These are phyloP conservation scores for Ernsta delagoae DNA, from an alignment of 2,888 invertebrate genomes.

Conservation along the genomic window DNA sequence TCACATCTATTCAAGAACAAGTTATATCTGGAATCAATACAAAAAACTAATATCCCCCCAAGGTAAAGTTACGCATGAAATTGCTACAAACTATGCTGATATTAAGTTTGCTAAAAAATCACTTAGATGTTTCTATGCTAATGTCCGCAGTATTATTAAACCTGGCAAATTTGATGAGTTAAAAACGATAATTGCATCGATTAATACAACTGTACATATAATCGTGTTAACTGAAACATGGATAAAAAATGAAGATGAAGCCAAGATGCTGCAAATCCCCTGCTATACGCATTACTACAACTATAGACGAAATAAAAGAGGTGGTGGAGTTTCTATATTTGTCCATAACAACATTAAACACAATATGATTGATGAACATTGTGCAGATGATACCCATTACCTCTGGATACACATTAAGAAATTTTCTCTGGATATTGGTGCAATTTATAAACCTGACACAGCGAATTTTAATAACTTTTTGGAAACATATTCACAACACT, in stretches of 20 bases:
- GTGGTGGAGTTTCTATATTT: conserved; percentile 46
- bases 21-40: not conserved
- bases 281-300: conserved; percentile 44
- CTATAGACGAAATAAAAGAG: conserved; percentile 39
- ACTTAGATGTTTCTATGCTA: not conserved
- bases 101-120: not conserved
- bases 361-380: conserved; percentile 38
- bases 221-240: conserved; percentile 37
- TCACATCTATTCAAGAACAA: not conserved
- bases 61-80: not conserved
- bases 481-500: not conserved
- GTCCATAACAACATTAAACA: conserved; percentile 43
- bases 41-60: not conserved
- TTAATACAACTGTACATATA: not conserved
- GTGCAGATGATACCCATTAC: conserved; percentile 40
- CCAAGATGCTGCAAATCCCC: conserved; percentile 32
- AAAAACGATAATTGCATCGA: not conserved
- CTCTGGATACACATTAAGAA: conserved; percentile 42
- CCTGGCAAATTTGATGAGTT: conserved; percentile 9
- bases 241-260: conserved; percentile 41
- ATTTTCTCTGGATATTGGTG: conserved; percentile 21
- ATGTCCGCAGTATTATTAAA: not conserved
- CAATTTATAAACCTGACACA: not conserved
- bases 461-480: not conserved
- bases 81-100: not conserved